Percentiles rank a stretch among this genome's conserved stretches.
Evolutionary conservation across 2,113 vertebrate genomes (phyloP).

Genomic region (Mustela nigripes): DNA sequence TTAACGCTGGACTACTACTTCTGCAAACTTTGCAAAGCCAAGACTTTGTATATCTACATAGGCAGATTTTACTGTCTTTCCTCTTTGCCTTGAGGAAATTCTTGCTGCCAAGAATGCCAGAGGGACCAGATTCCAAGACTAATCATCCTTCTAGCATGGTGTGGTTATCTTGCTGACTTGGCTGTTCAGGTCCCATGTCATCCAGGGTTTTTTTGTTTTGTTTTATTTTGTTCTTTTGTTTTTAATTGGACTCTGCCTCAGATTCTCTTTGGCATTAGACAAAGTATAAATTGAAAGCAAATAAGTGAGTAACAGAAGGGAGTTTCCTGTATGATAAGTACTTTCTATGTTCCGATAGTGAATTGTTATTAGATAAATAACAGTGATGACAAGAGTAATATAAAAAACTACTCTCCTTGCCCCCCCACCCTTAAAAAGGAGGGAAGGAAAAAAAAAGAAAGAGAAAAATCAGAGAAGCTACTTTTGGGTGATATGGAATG

Average conservation of each 20-base stretch:
- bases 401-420: neutral
- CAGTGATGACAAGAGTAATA: neutral
- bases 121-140: neutral
- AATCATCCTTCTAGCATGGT: neutral
- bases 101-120: neutral
- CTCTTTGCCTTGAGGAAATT: neutral
- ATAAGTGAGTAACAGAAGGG: neutral
- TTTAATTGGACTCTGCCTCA: conserved; percentile 41
- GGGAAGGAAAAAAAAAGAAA: neutral
- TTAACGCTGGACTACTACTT: neutral
- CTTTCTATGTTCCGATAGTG: neutral
- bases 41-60: neutral
- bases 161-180: neutral
- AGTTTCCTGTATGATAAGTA: neutral
- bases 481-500: neutral
- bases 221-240: neutral
- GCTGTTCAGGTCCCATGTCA: neutral
- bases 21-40: neutral
- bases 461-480: neutral
- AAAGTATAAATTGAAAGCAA: conserved; percentile 30
- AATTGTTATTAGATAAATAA: neutral
- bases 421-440: neutral
- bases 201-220: neutral
- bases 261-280: neutral
- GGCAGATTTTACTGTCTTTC: neutral